Evolutionary conservation across 2,888 invertebrate species (phyloP).

Genomic region (Caenorhabditis sp.): DNA sequence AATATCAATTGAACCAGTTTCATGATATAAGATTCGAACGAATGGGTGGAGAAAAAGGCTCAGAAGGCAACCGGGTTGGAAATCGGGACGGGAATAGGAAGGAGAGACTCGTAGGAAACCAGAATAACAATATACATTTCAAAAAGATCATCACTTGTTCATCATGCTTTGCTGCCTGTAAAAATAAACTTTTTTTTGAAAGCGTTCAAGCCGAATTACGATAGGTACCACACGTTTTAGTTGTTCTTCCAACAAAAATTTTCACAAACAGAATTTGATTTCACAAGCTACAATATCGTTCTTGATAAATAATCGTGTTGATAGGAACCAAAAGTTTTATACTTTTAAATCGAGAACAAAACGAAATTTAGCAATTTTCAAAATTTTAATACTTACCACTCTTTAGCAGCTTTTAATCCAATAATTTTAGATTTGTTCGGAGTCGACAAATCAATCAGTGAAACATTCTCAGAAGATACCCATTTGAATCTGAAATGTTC

Average conservation of each 20-base stretch:
- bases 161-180: conserved; percentile 2
- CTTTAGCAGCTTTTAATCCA: conserved; percentile 34
- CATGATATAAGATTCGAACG: neutral
- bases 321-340: too few species aligned
- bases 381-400: conserved; percentile 14
- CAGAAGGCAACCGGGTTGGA: neutral
- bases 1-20: neutral
- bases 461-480: conserved; percentile 21
- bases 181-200: neutral
- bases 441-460: conserved; percentile 24
- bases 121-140: neutral
- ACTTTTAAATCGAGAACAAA: too few species aligned
- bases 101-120: neutral
- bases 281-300: too few species aligned
- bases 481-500: conserved; percentile 29
- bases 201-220: too few species aligned
- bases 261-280: too few species aligned
- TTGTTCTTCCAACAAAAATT: too few species aligned
- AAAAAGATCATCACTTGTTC: neutral
- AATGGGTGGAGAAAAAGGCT: neutral
- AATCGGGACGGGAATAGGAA: neutral
- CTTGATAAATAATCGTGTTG: too few species aligned
- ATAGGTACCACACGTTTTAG: too few species aligned
- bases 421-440: conserved; percentile 12
- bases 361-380: neutral